A percentile compares a stretch with the other conserved stretches of the same genome.
Conservation (phyloP, 2,888 invertebrate species). For the Platycheirus rosarum region DNA sequence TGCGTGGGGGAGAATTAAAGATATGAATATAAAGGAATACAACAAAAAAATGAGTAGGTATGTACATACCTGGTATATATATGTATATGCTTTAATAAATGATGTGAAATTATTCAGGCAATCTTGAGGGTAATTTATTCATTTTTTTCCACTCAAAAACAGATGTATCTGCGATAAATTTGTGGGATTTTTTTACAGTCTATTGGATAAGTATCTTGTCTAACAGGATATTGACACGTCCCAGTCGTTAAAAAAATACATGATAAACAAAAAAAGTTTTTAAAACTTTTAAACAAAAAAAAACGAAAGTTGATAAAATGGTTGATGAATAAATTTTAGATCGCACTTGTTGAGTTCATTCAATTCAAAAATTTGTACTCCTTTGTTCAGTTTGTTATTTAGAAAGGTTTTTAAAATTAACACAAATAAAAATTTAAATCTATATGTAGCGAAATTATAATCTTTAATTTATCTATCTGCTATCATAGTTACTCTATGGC, state of each 20-base stretch:
- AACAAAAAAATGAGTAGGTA: too few relatives aligned
- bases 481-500: too few relatives aligned
- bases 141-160: slow-evolving; percentile 20
- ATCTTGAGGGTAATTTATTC: slow-evolving; percentile 36
- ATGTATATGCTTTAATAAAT: slow-evolving; percentile 1
- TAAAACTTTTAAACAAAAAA: slow-evolving; percentile 1
- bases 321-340: too few relatives aligned
- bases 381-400: too few relatives aligned
- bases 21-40: slow-evolving; percentile 18
- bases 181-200: slow-evolving; percentile 7
- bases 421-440: too few relatives aligned
- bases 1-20: slow-evolving; percentile 24
- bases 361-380: too few relatives aligned
- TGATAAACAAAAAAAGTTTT: not conserved
- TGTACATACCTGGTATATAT: too few relatives aligned
- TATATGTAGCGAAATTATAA: too few relatives aligned
- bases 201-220: slow-evolving; percentile 5
- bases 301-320: not conserved
- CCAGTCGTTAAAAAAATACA: not conserved
- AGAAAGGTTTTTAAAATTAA: too few relatives aligned
- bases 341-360: too few relatives aligned
- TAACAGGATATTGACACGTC: slow-evolving; percentile 31
- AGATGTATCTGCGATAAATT: slow-evolving; percentile 1
- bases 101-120: slow-evolving; percentile 32
- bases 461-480: too few relatives aligned